Percentiles rank a stretch among this genome's conserved stretches.
Evolutionary conservation across 2,113 vertebrate species (phyloP).

Genomic region (Orthochromis indermauri): DNA sequence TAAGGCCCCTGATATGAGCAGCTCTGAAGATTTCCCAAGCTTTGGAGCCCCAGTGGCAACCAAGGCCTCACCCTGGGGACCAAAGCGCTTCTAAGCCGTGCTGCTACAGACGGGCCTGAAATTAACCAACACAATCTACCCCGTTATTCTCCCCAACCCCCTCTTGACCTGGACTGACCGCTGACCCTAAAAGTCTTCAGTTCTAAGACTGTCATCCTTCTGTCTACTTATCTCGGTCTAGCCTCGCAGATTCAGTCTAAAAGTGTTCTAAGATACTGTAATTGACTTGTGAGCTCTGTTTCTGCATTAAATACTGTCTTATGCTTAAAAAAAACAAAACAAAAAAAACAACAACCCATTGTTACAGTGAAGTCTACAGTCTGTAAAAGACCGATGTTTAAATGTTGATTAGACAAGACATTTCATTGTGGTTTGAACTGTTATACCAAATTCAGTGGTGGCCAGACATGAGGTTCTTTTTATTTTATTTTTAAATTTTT

Average conservation of each 20-base stretch:
- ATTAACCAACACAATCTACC: conserved; percentile 47
- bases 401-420: conserved; percentile 38
- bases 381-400: conserved; percentile 11
- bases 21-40: conserved; percentile 97
- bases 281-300: conserved; percentile 49
- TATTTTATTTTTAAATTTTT: background rate
- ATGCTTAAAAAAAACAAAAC: background rate
- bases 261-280: conserved; percentile 42
- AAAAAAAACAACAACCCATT: background rate
- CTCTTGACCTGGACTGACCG: conserved; percentile 58
- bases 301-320: conserved; percentile 31
- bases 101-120: conserved; percentile 19
- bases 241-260: conserved; percentile 32
- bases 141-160: background rate
- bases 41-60: conserved; percentile 92
- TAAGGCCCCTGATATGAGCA: conserved; percentile 97
- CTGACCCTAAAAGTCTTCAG: conserved; percentile 59
- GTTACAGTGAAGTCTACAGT: conserved; percentile 12
- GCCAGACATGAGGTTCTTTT: conserved; percentile 23
- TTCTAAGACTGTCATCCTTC: conserved; percentile 45
- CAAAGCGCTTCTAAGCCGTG: conserved; percentile 86
- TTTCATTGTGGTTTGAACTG: conserved; percentile 58
- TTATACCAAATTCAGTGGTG: conserved; percentile 61
- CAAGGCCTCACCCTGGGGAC: conserved; percentile 92
- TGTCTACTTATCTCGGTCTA: conserved; percentile 18